Evolutionary conservation across 2,888 invertebrate genomes (phyloP).

Genomic region (Anorthoa munda): DNA sequence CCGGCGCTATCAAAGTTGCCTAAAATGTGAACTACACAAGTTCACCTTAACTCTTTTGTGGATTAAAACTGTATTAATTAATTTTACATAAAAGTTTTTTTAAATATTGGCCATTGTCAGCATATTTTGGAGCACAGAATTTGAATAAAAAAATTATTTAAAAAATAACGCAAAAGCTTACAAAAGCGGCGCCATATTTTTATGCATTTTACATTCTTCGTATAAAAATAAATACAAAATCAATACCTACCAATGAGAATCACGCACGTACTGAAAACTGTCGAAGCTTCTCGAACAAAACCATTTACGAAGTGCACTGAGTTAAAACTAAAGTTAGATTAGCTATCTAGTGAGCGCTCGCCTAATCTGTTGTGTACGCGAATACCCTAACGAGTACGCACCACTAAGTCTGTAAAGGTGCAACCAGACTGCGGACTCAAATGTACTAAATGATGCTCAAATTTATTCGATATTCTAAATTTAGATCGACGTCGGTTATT

Average conservation of each 20-base stretch:
- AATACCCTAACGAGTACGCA: constrained; percentile 52
- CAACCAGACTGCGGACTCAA: constrained; percentile 9
- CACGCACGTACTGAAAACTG: constrained; percentile 26
- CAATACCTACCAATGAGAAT: constrained; percentile 4
- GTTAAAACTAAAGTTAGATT: constrained; percentile 71
- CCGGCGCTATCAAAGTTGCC: constrained; percentile 76
- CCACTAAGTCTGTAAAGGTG: constrained; percentile 32
- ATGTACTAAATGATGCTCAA: no score
- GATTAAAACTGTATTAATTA: constrained; percentile 10
- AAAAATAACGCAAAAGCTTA: background rate
- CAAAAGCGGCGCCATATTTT: background rate
- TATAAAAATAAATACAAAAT: background rate
- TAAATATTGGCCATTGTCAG: constrained; percentile 17
- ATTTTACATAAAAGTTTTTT: constrained; percentile 38
- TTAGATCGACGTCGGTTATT: no score
- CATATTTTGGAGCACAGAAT: constrained; percentile 10
- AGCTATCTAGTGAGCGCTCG: constrained; percentile 55
- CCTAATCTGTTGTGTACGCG: constrained; percentile 64
- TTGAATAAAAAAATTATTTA: background rate
- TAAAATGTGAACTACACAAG: constrained; percentile 70
- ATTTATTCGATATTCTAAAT: background rate
- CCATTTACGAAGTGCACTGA: constrained; percentile 64
- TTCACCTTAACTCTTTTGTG: constrained; percentile 40
- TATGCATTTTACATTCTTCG: background rate
- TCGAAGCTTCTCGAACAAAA: constrained; percentile 49